Evolutionary conservation across 2,888 invertebrate species (phyloP), one percentile per base, ranked within the genome.

Genomic region (Drosophila engyochracea): DNA sequence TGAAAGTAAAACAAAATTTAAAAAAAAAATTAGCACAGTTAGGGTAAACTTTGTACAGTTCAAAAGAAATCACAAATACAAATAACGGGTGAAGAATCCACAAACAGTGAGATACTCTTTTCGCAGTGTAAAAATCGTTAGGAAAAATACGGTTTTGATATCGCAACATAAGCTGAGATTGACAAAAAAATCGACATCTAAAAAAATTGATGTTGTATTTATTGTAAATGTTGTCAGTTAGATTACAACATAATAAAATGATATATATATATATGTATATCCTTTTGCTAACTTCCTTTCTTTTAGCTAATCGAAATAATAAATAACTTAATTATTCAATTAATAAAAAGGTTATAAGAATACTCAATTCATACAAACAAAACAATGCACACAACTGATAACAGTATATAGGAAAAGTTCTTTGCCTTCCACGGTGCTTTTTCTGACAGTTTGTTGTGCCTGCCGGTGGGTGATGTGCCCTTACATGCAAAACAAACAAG

Each of bases 401-500:
- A n/a, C 12, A 10, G 65, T 37, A 59, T 35, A 63, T 59, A 33
- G 28, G 35, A 59, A 72, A 58, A 41, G 31, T 30, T 12, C 33
- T 22, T 31, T n/a, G 68, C 16, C 37, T 35, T 68, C 62, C 16
- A 33, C 12, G 31, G 9, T 28, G 39, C 35, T 41, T 2, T 1
- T 47, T 33, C 28, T 49, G 51, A 28, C 25, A 51, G 44, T 41
- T 60, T 71, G 51, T 51, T 70, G 58, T 72, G 70, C 51, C 37
- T 80, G 62, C 53, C 30, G 59, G 39, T 39, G 28, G 19, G 22
- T 55, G 54, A 62, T 67, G 66, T 53, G 61, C 64, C 81, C 62
- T 49, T 52, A 69, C 66, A 60, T 78, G 82, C 70, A 70, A 62
- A 67, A 25, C 73, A 73, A 62, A 62, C 59, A 65, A 30, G 22